phyloP scores from a whole-genome alignment of 2,888 invertebrate species.

The Rhopalosiphum nymphaeae region DNA sequence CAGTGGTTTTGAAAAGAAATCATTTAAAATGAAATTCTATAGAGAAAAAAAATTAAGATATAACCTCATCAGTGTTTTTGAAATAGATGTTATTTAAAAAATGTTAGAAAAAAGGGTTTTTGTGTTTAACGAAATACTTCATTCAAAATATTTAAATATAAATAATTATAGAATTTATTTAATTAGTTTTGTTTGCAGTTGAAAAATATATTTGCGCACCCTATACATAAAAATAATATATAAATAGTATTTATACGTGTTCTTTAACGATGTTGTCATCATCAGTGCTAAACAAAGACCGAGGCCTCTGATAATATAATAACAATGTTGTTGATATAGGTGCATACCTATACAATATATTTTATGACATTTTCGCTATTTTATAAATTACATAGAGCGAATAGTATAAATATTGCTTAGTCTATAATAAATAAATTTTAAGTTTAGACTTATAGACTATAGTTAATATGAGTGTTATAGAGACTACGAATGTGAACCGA shows the following conservation, averaged over 20 bases:
- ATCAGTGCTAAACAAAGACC: constrained; percentile 38
- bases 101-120: not conserved
- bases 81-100: not conserved
- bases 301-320: constrained; percentile 33
- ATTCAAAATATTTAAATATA: not conserved
- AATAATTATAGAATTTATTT: not conserved
- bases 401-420: not conserved
- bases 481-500: not conserved
- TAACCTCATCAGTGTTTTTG: not conserved
- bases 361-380: constrained; percentile 8
- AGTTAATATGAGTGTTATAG: not conserved
- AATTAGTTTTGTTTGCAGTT: not conserved
- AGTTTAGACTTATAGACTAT: not conserved
- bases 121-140: not conserved
- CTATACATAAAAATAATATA: constrained; percentile 13
- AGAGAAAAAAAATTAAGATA: not conserved
- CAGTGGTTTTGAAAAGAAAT: not conserved
- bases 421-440: not conserved
- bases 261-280: constrained; percentile 43
- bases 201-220: not conserved
- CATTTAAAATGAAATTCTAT: not conserved
- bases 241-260: constrained; percentile 41
- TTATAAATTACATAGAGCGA: not conserved
- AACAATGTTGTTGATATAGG: constrained; percentile 33
- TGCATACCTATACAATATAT: not conserved